A percentile compares a stretch with the other conserved stretches of the same genome.
These are phyloP conservation scores for Eupeodes luniger DNA, from an alignment of 2,888 invertebrate genomes.

Conservation along the genomic window DNA sequence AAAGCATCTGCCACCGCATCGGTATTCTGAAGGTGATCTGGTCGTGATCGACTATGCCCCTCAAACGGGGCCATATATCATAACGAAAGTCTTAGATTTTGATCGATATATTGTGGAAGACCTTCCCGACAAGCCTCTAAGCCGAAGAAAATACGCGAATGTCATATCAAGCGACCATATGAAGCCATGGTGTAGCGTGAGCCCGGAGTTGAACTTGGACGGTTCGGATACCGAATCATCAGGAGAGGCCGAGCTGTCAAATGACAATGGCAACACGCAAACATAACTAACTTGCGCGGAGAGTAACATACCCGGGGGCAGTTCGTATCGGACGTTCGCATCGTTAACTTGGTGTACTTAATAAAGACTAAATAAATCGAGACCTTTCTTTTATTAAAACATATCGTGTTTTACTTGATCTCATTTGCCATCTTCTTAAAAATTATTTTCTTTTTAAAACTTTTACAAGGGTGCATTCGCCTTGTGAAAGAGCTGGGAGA, in stretches of 20 bases:
- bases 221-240: constrained; percentile 42
- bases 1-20: constrained; percentile 44
- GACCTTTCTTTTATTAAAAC: too few species aligned
- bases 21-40: constrained; percentile 41
- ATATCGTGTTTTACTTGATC: too few species aligned
- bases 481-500: too few species aligned
- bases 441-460: too few species aligned
- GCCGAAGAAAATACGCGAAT: constrained; percentile 48
- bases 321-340: too few species aligned
- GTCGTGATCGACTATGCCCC: constrained; percentile 44
- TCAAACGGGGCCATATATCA: constrained; percentile 48
- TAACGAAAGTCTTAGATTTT: constrained; percentile 52
- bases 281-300: too few species aligned
- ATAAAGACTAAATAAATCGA: too few species aligned
- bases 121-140: constrained; percentile 46
- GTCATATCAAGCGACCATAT: constrained; percentile 60
- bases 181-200: constrained; percentile 59
- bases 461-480: too few species aligned
- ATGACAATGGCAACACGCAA: constrained; percentile 8
- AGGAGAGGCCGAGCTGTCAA: constrained; percentile 54
- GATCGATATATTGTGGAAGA: constrained; percentile 64
- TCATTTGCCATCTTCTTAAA: too few species aligned
- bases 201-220: constrained; percentile 34
- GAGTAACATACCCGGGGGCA: too few species aligned
- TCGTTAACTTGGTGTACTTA: too few species aligned